A percentile compares a stretch with the other conserved stretches of the same genome.
Evolutionary conservation across 2,888 invertebrate genomes (phyloP).

Genomic region (Diarsia mendica): DNA sequence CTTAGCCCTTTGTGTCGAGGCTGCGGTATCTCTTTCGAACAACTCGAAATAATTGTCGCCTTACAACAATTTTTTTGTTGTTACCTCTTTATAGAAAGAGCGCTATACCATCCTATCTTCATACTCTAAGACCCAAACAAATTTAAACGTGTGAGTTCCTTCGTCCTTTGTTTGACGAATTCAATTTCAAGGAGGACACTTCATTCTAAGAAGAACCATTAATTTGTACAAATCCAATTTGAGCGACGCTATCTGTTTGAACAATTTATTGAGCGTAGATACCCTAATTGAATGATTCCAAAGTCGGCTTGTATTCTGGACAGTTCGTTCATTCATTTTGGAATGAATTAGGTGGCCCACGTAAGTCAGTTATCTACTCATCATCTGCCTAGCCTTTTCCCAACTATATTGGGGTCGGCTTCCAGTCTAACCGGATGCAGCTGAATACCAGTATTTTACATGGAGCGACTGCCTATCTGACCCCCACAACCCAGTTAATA

Average conservation of each 20-base stretch:
- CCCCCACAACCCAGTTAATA: too few relatives aligned
- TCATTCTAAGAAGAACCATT: slow-evolving; percentile 34
- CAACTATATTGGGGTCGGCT: too few relatives aligned
- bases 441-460: too few relatives aligned
- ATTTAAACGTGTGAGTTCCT: slow-evolving; percentile 34
- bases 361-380: background rate
- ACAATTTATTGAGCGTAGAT: slow-evolving; percentile 13
- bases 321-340: background rate
- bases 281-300: slow-evolving; percentile 38
- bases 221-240: slow-evolving; percentile 62
- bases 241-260: slow-evolving; percentile 26
- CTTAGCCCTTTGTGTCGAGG: too few relatives aligned
- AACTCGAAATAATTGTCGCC: background rate
- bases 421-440: too few relatives aligned
- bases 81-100: background rate
- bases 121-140: slow-evolving; percentile 21
- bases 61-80: background rate
- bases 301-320: slow-evolving; percentile 7
- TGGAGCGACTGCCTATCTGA: too few relatives aligned
- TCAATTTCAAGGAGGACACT: slow-evolving; percentile 51
- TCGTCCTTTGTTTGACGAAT: slow-evolving; percentile 53
- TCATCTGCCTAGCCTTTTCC: too few relatives aligned
- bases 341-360: background rate
- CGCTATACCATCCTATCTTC: background rate
- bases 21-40: too few relatives aligned